A percentile compares a stretch with the other conserved stretches of the same genome.
Evolutionary conservation across 2,797 vertebrate genomes (phyloP).

Genomic region (Ciconia nigra): DNA sequence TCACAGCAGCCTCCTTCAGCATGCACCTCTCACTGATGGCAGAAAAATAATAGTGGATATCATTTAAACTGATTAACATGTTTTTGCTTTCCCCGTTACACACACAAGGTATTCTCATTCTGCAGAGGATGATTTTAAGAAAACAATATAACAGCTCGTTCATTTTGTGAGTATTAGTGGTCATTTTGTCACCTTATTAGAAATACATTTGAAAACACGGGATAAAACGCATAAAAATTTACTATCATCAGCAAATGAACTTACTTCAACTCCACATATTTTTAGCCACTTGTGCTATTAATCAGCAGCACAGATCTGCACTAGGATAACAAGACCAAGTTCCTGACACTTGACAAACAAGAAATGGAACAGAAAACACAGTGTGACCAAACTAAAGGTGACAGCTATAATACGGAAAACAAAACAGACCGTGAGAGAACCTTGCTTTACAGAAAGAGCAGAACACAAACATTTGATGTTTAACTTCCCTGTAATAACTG

Average conservation of each 20-base stretch:
- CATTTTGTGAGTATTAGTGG: background rate
- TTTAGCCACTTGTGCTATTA: background rate
- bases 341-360: background rate
- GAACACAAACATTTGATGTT: background rate
- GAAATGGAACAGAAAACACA: slow-evolving; percentile 1
- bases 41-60: background rate
- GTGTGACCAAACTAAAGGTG: background rate
- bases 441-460: background rate
- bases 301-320: background rate
- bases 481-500: background rate
- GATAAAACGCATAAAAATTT: background rate
- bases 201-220: background rate
- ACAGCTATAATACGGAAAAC: background rate
- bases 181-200: background rate
- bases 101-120: background rate
- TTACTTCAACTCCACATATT: background rate
- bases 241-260: background rate
- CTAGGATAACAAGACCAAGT: background rate
- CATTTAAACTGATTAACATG: background rate
- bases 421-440: background rate
- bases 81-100: background rate
- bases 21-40: background rate
- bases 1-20: background rate
- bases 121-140: background rate
- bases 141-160: background rate